Evolutionary conservation across 1,140 invertebrate species (phyloP).

Genomic region (Lithobius niger): DNA sequence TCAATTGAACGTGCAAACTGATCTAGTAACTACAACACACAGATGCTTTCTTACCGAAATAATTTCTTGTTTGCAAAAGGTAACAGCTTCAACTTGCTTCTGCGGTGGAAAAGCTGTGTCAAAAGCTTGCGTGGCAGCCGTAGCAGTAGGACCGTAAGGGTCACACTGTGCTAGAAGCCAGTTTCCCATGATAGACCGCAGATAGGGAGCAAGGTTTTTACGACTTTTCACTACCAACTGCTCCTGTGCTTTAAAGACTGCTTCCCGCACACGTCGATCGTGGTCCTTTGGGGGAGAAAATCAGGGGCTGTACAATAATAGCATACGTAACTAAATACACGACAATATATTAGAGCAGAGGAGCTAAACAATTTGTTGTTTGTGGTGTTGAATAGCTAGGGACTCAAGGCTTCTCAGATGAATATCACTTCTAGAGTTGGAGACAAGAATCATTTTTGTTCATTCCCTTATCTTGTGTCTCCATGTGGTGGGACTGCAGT

Average conservation of each 20-base stretch:
- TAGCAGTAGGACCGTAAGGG: constrained; percentile 60
- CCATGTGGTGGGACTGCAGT: too few species aligned
- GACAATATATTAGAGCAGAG: background rate
- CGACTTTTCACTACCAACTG: constrained; percentile 50
- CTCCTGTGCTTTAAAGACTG: constrained; percentile 41
- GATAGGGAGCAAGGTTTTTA: constrained; percentile 55
- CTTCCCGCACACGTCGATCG: constrained; percentile 64
- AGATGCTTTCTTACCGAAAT: constrained; percentile 32
- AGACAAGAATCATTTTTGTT: too few species aligned
- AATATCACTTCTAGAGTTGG: too few species aligned
- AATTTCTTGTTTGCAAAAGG: constrained; percentile 62
- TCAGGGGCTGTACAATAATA: too few species aligned
- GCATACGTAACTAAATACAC: too few species aligned
- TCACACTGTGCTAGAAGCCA: constrained; percentile 71
- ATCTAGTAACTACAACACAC: too few species aligned
- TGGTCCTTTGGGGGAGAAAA: constrained; percentile 40
- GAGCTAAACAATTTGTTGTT: background rate
- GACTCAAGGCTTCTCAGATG: background rate
- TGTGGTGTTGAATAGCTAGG: background rate
- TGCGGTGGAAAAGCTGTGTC: constrained; percentile 50
- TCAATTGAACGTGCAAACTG: too few species aligned
- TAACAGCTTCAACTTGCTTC: constrained; percentile 53
- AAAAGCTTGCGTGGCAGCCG: constrained; percentile 51
- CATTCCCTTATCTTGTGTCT: too few species aligned
- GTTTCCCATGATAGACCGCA: constrained; percentile 56